Evolutionary conservation across 1,140 invertebrate species (phyloP), one percentile per base, ranked within the genome.

Genomic region (Eurosta solidaginis): DNA sequence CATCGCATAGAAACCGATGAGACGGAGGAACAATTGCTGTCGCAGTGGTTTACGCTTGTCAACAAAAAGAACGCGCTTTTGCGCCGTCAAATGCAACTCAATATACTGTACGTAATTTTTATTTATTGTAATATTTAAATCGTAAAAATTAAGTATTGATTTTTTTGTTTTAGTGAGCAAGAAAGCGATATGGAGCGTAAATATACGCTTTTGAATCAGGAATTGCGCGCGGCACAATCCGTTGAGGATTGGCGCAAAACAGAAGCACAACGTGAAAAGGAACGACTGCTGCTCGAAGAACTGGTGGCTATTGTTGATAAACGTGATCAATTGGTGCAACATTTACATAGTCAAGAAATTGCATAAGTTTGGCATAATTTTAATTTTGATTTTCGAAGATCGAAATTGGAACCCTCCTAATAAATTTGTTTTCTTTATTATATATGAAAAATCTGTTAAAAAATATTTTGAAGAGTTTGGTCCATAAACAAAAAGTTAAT

Each of bases 51-150:
- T 88, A 94, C 95, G 78, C 89, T 97, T 81, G 97, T 98, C 25
- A 98, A 99, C 88, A 98, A 98, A 88, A 98, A 97, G 88, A 98
- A 98, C 89, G 97, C 96, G 20, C 89, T 99, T 0, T 91, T 98
- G 2, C 91, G 97, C 77, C 90, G 97, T 68, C 97, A 98, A 88
- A 98, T 98, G 96, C 96, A 98, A 88, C 91, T 98, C 17, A 98
- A 96, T 85, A 96, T 96, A 88, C 89, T 96, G 94, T 96, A 90
- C 93, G 93, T 91, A 59, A 59, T 1, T 29, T 1, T 5, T 9
- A 27, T 10, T 12, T 22, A 1, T 22, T 54, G 25, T 25, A 49
- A 25, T 44, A 45, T 81, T 50, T 77, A 40, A 49, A 22, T 40
- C 33, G 52, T 68, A 22, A 36, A 54, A 76, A 14, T 63, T 3